Conservation (phyloP, 2,797 vertebrate species). For the Phataginus tricuspis region DNA sequence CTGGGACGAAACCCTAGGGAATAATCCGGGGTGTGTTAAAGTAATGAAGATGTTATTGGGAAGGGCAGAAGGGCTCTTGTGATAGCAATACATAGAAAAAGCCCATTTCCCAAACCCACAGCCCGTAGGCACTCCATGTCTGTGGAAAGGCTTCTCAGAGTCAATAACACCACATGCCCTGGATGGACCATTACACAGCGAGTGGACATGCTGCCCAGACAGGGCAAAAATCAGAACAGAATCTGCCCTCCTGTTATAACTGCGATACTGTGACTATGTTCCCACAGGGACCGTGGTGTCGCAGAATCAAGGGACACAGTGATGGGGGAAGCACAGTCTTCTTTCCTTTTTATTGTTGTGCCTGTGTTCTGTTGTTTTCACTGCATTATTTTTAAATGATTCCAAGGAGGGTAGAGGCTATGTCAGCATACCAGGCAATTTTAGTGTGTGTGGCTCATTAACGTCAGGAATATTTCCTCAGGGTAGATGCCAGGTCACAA, state of each 20-base stretch:
- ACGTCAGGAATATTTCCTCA: not conserved
- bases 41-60: rapidly evolving
- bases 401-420: not conserved
- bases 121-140: rapidly evolving
- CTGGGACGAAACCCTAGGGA: too few species aligned
- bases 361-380: too few species aligned
- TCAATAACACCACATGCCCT: rapidly evolving
- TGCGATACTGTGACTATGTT: rapidly evolving
- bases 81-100: rapidly evolving
- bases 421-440: rapidly evolving
- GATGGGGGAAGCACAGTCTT: rapidly evolving
- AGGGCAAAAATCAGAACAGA: not conserved
- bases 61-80: rapidly evolving
- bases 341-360: rapidly evolving
- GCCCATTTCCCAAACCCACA: rapidly evolving
- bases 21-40: rapidly evolving
- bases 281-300: rapidly evolving
- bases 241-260: rapidly evolving
- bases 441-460: rapidly evolving
- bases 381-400: not conserved
- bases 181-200: rapidly evolving
- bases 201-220: rapidly evolving
- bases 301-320: rapidly evolving
- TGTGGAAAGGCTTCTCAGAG: not conserved
- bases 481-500: not conserved